Percentiles rank a stretch among this genome's conserved stretches.
phyloP scores from a whole-genome alignment of 1,140 invertebrate genomes.

The Choristoneura fumiferana region DNA sequence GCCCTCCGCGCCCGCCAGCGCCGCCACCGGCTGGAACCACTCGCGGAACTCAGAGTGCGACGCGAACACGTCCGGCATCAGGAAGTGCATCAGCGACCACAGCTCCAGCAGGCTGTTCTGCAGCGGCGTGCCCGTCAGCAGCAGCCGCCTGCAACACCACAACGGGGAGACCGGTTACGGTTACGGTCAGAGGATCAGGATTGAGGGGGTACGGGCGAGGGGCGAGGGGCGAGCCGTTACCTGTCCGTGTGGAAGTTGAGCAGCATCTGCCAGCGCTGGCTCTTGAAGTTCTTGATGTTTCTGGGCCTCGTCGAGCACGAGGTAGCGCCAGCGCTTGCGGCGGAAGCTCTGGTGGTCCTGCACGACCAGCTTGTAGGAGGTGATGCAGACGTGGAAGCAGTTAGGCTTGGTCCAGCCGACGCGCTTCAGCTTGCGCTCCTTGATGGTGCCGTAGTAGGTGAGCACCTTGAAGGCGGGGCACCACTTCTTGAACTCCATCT shows the following conservation, averaged over 20 bases:
- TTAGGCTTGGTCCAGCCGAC: conserved; percentile 99
- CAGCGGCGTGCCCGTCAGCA: conserved; percentile 98
- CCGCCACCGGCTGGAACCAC: conserved; percentile 99
- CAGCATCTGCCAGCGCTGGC: conserved; percentile 98
- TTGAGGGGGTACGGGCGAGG: no score
- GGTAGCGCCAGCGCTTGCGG: conserved; percentile 99
- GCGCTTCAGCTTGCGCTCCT: conserved; percentile 97
- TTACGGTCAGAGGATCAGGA: no score
- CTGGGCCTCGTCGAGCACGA: conserved; percentile 99
- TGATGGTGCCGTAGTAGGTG: conserved; percentile 98
- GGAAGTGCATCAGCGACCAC: conserved; percentile 99
- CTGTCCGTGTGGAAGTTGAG: conserved; percentile 97
- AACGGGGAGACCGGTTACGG: no score
- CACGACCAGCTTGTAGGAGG: conserved; percentile 99
- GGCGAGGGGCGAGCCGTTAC: no score
- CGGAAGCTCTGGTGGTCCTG: conserved; percentile 99
- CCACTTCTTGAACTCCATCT: conserved; percentile 99
- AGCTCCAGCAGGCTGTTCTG: conserved; percentile 99
- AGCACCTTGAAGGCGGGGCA: conserved; percentile 99
- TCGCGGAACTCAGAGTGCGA: conserved; percentile 98
- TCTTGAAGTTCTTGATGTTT: conserved; percentile 99
- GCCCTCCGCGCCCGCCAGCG: conserved; percentile 98
- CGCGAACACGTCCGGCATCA: conserved; percentile 99
- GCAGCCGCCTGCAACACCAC: conserved; percentile 84
- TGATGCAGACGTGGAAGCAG: conserved; percentile 99